Conservation (phyloP, 2,888 invertebrate species). For the Parnassius apollo region DNA sequence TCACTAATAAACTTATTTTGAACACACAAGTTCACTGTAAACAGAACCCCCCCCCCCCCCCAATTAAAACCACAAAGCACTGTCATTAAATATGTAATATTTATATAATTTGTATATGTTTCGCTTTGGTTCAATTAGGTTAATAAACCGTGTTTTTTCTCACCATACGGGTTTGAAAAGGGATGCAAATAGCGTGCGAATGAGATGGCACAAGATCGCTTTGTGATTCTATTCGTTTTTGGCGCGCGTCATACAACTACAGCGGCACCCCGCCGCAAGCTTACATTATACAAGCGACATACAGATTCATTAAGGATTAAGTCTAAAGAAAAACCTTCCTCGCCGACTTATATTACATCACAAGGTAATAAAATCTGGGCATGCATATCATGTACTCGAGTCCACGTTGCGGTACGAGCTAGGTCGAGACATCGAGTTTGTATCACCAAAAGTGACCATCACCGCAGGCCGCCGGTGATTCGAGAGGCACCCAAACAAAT, state of each 20-base stretch:
- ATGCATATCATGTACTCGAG: conserved; percentile 37
- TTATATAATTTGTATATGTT: too few relatives aligned
- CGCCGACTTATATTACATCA: conserved; percentile 9
- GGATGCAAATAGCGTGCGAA: too few relatives aligned
- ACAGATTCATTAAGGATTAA: conserved; percentile 37
- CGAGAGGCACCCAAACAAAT: background rate
- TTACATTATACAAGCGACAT: conserved; percentile 51
- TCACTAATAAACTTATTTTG: too few relatives aligned
- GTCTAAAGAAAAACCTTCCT: conserved; percentile 24
- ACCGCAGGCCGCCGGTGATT: background rate
- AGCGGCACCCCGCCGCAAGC: conserved; percentile 34
- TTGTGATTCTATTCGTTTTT: too few relatives aligned
- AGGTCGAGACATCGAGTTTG: conserved; percentile 42
- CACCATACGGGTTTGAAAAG: too few relatives aligned
- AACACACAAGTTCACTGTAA: too few relatives aligned
- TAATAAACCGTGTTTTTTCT: too few relatives aligned
- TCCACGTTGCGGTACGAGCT: conserved; percentile 26
- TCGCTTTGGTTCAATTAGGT: too few relatives aligned
- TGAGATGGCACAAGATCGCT: too few relatives aligned
- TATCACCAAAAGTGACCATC: conserved; percentile 8
- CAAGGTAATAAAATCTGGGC: conserved; percentile 55
- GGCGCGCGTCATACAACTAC: conserved; percentile 36
- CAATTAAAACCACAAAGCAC: too few relatives aligned
- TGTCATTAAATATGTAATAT: too few relatives aligned
- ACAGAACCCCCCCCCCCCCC: too few relatives aligned